phyloP scores from a whole-genome alignment of 2,888 invertebrate species.

The Lordiphosa andalusiaca region DNA sequence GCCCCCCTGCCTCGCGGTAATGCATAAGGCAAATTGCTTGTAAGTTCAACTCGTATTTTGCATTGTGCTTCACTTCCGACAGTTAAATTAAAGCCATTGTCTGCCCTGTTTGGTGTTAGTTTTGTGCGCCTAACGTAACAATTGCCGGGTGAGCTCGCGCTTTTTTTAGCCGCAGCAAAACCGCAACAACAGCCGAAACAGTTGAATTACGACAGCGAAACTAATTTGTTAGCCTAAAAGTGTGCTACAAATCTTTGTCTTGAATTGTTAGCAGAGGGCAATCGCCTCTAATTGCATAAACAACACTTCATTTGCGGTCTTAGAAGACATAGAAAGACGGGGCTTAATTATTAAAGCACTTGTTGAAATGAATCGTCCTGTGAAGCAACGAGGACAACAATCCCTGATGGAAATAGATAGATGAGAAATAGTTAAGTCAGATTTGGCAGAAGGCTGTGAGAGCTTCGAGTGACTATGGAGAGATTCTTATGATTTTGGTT shows the following conservation, averaged over 20 bases:
- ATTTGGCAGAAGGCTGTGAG: too few relatives aligned
- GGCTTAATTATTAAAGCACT: too few relatives aligned
- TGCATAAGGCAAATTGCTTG: constrained; percentile 72
- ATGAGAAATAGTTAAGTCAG: too few relatives aligned
- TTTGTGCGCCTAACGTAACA: constrained; percentile 68
- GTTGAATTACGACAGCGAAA: constrained; percentile 58
- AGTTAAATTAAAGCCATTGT: constrained; percentile 49
- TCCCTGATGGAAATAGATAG: too few relatives aligned
- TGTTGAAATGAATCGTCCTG: too few relatives aligned
- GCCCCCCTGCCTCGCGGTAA: constrained; percentile 33
- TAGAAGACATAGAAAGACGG: neutral
- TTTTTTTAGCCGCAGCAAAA: constrained; percentile 71
- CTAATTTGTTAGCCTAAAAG: constrained; percentile 69
- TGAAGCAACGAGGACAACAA: too few relatives aligned
- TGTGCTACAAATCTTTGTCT: constrained; percentile 49
- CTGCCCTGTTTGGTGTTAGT: constrained; percentile 40
- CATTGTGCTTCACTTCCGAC: constrained; percentile 68
- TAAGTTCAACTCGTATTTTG: constrained; percentile 73
- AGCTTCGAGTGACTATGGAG: too few relatives aligned
- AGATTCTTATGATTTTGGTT: too few relatives aligned
- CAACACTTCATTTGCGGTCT: too few relatives aligned
- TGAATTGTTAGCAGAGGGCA: neutral
- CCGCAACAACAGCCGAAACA: constrained; percentile 36
- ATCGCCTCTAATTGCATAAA: constrained; percentile 5
- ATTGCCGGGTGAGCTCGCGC: constrained; percentile 45